These are phyloP conservation scores for Myocastor coypus DNA, from an alignment of 2,113 vertebrate species.

Conservation along the genomic window DNA sequence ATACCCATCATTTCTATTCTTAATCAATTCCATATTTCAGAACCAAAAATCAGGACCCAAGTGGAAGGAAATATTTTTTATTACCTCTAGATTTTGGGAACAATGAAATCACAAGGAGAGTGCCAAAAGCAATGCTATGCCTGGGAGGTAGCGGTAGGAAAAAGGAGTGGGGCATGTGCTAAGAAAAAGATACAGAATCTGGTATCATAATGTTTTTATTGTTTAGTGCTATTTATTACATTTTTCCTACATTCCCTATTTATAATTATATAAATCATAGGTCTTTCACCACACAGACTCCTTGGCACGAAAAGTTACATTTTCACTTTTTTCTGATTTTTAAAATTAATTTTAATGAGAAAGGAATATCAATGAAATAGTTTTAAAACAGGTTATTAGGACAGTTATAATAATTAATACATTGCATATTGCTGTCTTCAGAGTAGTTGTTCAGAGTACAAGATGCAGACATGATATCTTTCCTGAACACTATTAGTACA, in stretches of 20 bases:
- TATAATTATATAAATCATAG: background rate
- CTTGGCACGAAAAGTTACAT: background rate
- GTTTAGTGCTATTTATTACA: background rate
- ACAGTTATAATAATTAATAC: no score
- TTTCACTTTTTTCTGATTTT: background rate
- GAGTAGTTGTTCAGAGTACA: no score
- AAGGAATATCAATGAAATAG: no score
- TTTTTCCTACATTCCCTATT: background rate
- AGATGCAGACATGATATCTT: no score
- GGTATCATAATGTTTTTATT: background rate
- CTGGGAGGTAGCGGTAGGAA: background rate
- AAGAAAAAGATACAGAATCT: slow-evolving; percentile 1
- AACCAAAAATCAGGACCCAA: slow-evolving; percentile 11
- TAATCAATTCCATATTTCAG: slow-evolving; percentile 61
- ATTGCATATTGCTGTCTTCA: no score
- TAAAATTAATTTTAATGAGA: no score
- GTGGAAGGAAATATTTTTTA: slow-evolving; percentile 54
- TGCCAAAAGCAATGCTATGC: slow-evolving; percentile 8
- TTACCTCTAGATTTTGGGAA: slow-evolving; percentile 33
- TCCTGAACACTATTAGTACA: no score
- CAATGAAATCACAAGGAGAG: background rate
- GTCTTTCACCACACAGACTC: slow-evolving; percentile 27
- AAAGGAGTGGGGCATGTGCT: background rate
- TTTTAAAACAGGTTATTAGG: no score
- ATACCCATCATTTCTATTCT: background rate